Base-by-base conservation (phyloP, 2,797 vertebrate species). In the Falco columbarius region DNA sequence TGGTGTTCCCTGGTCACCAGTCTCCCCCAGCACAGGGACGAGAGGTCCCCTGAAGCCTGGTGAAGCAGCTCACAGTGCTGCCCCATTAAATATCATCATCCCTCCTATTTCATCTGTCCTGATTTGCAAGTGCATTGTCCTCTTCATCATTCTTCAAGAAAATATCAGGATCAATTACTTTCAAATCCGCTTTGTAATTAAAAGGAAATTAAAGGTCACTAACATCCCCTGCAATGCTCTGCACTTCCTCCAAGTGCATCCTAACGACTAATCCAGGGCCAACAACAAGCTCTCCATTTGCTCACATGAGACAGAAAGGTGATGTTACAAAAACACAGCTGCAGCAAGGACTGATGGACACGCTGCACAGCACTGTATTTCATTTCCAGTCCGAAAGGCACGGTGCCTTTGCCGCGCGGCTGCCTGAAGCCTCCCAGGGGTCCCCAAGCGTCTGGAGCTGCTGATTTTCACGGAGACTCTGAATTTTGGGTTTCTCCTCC, bases 401-500 rank as follows among this genome's bases (percentile, higher is more conserved):
- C 10, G 36, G 46, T 1, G 10, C 40, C 4, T 16, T 40, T 3
- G 20, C 23, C 40, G 3, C 14, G 36, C 44, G 15, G 7, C 18
- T 29, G 40, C 40, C 51, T 23, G 42, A 24, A 47, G 24, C 46
- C 61, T 32, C 40, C 32, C 1, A 1, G 22, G 49, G 30, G 6
- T 23, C 7, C 54, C 32, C 54, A 10, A 2, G 0, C 3, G 3
- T 3, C 59, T 26, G 72, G 40, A 47, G 22, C 32, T 27, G 19
- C 12, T 44, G 22, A 2, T 62, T 67, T 62, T 8, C 61, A 46
- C 1, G 7, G 24, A 38, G 44, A 30, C 0, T 4, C n/a, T 46
- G 44, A n/a, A 21, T 29, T 38, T 34, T 9, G 24, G 46, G 38
- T 5, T 46, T 52, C 24, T 80, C 30, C 63, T 62, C 51, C 3